Evolutionary conservation across 1,140 invertebrate species (phyloP), one percentile per base, ranked within the genome.

Genomic region (Drosophila ambigua): DNA sequence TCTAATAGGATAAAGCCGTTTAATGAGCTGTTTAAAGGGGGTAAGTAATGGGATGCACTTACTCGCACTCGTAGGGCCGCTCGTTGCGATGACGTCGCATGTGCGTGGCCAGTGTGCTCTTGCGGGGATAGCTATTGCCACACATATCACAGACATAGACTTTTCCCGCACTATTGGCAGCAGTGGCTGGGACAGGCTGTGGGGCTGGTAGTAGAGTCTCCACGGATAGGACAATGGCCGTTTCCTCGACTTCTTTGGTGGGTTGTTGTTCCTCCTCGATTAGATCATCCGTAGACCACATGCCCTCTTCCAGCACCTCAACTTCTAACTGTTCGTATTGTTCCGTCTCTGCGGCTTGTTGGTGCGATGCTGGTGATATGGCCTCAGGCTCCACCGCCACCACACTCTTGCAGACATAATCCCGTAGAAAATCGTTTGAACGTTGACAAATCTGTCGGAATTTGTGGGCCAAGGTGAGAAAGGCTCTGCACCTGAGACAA

Each of bases 21-120:
- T 39, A 13, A 13, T 39, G 4, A 13, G 11, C 35, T 13, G 11
- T 4, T 39, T 39, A 39, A 13, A 39, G 2, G 35, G 9, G 1
- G 11, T 16, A 16, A 16, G 3, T 13, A 39, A 2, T 2, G 9
- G 8, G 4, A 13, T 2, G 35, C 35, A 77, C 89, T 57, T 71
- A 91, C 89, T 92, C 90, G 85, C 91, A 92, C 51, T 83, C 81
- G 24, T 79, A 92, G 0, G 91, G 89, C 4, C 79, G 72, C n/a
- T 91, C 89, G 44, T 90, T 72, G 46, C 75, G 76, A 62, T 92
- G 91, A 9, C 91, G 62, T 45, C 91, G 61, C 90, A 91, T 90
- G 62, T 92, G 91, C 0, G 74, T 71, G n/a, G 84, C 83, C 6
- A 92, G 51, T 1, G 90, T 79, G 54, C 91, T 91, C 16, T 90